These are phyloP conservation scores for Tigriopus californicus DNA, from an alignment of 2,888 invertebrate genomes.

Conservation along the genomic window DNA sequence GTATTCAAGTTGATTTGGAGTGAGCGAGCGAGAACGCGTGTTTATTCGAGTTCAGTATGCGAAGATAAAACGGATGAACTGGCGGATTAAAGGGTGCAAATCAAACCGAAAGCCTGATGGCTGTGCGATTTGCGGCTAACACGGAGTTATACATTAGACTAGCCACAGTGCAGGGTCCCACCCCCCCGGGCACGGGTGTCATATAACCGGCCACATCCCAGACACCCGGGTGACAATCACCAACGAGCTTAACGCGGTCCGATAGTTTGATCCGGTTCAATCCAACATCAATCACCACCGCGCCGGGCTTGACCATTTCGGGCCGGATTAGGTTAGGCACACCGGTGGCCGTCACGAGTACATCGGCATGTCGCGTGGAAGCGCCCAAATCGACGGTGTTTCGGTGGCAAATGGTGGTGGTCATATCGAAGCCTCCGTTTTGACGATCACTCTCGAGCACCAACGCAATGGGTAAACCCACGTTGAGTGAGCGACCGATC, in stretches of 20 bases:
- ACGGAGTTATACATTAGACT: constrained; percentile 82
- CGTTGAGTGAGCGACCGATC: constrained; percentile 75
- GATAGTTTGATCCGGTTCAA: constrained; percentile 47
- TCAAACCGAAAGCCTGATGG: too few species aligned
- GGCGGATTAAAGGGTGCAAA: too few species aligned
- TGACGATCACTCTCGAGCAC: constrained; percentile 48
- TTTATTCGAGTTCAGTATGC: not conserved
- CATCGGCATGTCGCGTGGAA: constrained; percentile 52
- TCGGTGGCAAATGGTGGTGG: constrained; percentile 73
- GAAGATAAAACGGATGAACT: not conserved
- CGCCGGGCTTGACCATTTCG: constrained; percentile 73
- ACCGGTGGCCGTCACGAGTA: constrained; percentile 56
- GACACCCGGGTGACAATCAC: constrained; percentile 73
- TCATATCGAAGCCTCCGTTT: constrained; percentile 52
- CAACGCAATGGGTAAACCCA: constrained; percentile 73
- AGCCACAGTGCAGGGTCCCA: constrained; percentile 82
- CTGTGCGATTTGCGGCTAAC: constrained; percentile 39
- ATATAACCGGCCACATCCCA: constrained; percentile 59
- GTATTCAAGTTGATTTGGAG: not conserved
- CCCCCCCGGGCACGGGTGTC: constrained; percentile 80
- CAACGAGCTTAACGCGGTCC: constrained; percentile 54
- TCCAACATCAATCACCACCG: constrained; percentile 72
- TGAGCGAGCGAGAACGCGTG: not conserved
- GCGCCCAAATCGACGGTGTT: constrained; percentile 54
- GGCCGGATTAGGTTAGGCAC: constrained; percentile 31